phyloP scores from a whole-genome alignment of 2,888 invertebrate species.

The Zootermopsis nevadensis region DNA sequence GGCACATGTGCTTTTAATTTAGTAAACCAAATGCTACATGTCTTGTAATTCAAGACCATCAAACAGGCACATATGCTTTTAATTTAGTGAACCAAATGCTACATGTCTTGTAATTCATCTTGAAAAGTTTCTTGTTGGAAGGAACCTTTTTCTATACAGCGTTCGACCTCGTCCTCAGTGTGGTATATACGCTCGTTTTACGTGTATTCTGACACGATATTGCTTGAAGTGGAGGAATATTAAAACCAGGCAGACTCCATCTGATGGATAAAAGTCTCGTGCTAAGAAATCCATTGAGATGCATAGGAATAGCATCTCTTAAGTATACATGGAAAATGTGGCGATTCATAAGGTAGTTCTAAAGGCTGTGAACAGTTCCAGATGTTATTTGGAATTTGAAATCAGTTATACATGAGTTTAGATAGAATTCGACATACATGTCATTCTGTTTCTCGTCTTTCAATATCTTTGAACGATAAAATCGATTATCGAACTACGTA shows the following conservation, averaged over 20 bases:
- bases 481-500: background rate
- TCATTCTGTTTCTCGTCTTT: background rate
- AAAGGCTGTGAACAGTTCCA: background rate
- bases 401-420: background rate
- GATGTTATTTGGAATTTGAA: background rate
- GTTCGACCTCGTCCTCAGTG: background rate
- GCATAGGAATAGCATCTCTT: background rate
- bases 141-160: background rate
- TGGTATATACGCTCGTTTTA: no score
- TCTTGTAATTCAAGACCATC: no score
- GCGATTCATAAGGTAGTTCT: background rate
- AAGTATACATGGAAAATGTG: background rate
- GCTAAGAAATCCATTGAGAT: background rate
- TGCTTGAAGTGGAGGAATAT: background rate
- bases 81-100: no score
- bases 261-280: background rate
- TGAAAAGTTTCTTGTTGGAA: background rate
- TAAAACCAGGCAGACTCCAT: background rate
- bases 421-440: background rate
- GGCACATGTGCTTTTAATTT: no score
- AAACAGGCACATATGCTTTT: no score
- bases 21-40: no score
- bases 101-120: background rate
- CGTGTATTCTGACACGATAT: background rate
- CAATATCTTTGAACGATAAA: background rate